Evolutionary conservation across 2,113 vertebrate species (phyloP).

Genomic region (Bolborhynchus lineola): DNA sequence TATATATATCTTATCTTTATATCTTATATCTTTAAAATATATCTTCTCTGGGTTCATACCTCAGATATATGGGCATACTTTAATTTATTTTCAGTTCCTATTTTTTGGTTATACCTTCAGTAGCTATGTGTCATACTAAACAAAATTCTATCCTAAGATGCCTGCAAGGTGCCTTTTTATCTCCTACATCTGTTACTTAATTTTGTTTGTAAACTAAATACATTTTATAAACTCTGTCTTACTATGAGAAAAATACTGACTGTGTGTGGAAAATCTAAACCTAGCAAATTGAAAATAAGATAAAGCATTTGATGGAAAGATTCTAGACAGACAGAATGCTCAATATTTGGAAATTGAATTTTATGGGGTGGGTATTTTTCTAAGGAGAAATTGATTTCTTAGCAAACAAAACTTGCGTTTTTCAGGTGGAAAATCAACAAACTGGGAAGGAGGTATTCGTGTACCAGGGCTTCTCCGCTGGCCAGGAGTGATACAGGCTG

Average conservation of each 20-base stretch:
- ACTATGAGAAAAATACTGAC: background rate
- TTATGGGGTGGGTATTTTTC: rapidly evolving
- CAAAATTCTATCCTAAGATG: background rate
- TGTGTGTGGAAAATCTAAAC: background rate
- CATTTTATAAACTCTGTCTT: background rate
- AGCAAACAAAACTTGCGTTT: background rate
- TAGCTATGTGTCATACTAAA: background rate
- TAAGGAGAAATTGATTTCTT: background rate
- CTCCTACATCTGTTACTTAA: background rate
- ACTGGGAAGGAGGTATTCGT: constrained; percentile 91
- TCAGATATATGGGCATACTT: background rate
- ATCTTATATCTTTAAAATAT: background rate
- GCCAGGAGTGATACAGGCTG: constrained; percentile 70
- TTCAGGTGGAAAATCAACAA: constrained; percentile 86
- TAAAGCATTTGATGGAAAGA: background rate
- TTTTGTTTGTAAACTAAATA: background rate
- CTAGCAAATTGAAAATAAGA: background rate
- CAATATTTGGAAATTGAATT: background rate
- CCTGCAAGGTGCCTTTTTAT: background rate
- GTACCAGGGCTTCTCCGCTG: constrained; percentile 84
- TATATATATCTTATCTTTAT: background rate
- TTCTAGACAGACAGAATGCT: background rate
- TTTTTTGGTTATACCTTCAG: background rate
- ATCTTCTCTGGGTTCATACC: background rate
- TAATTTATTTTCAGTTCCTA: background rate